Conservation (phyloP, 2,888 invertebrate species). For the Allolobophora icterica region DNA sequence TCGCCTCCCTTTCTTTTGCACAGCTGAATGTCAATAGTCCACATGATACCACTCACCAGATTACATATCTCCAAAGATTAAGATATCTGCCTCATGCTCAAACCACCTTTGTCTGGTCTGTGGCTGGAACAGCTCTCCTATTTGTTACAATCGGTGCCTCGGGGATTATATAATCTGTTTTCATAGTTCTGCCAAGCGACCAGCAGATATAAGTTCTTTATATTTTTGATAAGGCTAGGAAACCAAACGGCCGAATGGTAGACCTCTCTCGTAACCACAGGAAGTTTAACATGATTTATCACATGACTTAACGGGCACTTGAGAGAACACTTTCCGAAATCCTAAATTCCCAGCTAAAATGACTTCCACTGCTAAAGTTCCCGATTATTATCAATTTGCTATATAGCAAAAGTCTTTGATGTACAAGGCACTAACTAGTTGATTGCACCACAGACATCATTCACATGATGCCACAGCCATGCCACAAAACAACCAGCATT, state of each 20-base stretch:
- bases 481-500: not conserved
- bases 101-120: not conserved
- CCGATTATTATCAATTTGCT: not conserved
- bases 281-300: not conserved
- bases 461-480: not conserved
- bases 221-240: not conserved
- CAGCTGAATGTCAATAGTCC: not conserved
- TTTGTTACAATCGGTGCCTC: not conserved
- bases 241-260: not conserved
- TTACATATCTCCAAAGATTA: not conserved
- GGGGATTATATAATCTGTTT: not conserved
- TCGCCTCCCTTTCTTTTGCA: not conserved
- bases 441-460: not conserved
- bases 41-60: constrained; percentile 2
- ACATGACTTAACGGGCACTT: not conserved
- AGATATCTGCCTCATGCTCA: not conserved
- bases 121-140: not conserved
- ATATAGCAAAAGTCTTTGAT: not conserved
- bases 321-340: not conserved
- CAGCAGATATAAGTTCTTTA: not conserved
- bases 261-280: not conserved
- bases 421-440: not conserved
- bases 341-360: not conserved
- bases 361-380: not conserved
- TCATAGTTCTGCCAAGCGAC: not conserved